These are phyloP conservation scores for Lipophrys pholis DNA, from an alignment of 2,113 vertebrate genomes.

Conservation along the genomic window DNA sequence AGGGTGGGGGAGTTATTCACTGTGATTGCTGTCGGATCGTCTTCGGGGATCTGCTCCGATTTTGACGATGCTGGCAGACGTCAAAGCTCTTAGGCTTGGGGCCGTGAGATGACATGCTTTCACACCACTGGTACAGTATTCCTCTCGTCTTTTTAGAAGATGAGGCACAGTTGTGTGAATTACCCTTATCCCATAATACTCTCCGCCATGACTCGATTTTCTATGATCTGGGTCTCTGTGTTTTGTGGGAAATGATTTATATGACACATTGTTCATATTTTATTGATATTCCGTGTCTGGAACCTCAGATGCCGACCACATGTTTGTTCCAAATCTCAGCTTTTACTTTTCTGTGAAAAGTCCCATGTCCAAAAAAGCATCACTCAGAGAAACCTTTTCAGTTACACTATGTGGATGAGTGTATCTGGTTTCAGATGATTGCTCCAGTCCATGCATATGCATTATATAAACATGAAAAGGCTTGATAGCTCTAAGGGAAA, in stretches of 20 bases:
- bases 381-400: constrained; percentile 45
- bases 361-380: constrained; percentile 39
- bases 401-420: constrained; percentile 47
- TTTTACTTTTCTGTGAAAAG: constrained; percentile 43
- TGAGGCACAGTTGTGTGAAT: constrained; percentile 45
- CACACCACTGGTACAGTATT: constrained; percentile 54
- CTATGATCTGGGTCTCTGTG: constrained; percentile 34
- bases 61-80: constrained; percentile 74
- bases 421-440: constrained; percentile 74
- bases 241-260: constrained; percentile 22
- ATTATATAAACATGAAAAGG: constrained; percentile 77
- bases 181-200: constrained; percentile 43
- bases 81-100: constrained; percentile 63
- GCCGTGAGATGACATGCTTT: constrained; percentile 67
- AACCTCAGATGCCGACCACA: constrained; percentile 48
- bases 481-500: constrained; percentile 73
- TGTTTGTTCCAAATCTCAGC: constrained; percentile 48
- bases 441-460: constrained; percentile 73
- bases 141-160: constrained; percentile 44
- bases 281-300: constrained; percentile 29
- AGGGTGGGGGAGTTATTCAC: constrained; percentile 56
- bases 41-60: constrained; percentile 80
- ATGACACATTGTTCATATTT: constrained; percentile 43
- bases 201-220: constrained; percentile 54
- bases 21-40: constrained; percentile 77